A percentile compares a stretch with the other conserved stretches of the same genome.
These are phyloP conservation scores for Mus minutoides DNA, from an alignment of 2,797 vertebrate species.

Conservation along the genomic window DNA sequence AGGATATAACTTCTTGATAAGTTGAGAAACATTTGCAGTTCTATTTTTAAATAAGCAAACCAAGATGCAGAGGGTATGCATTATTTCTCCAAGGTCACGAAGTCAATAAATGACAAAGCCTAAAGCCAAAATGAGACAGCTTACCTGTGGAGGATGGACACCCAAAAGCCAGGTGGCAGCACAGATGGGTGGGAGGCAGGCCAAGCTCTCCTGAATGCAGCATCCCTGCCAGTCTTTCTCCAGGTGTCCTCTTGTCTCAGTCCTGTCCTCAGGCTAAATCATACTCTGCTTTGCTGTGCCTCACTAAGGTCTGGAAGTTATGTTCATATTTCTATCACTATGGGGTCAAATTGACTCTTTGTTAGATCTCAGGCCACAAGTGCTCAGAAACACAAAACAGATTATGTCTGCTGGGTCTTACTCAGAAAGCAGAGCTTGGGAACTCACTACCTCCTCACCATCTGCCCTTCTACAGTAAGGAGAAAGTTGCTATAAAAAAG, in stretches of 20 bases:
- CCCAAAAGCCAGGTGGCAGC: background rate
- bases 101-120: background rate
- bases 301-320: background rate
- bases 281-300: background rate
- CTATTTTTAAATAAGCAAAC: slow-evolving; percentile 28
- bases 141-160: background rate
- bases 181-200: background rate
- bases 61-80: background rate
- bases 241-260: background rate
- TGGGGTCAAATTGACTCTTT: background rate
- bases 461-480: background rate
- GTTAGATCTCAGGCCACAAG: background rate
- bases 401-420: background rate
- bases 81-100: background rate
- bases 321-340: background rate
- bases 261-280: background rate
- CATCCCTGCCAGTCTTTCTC: background rate
- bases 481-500: too few relatives aligned
- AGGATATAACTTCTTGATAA: background rate
- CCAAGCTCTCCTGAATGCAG: background rate
- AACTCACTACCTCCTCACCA: background rate
- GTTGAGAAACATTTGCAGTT: background rate
- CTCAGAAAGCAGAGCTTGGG: background rate
- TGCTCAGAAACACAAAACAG: background rate
- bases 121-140: background rate